These are phyloP conservation scores for Hyperoodon ampullatus DNA, from an alignment of 2,113 vertebrate species.

Conservation along the genomic window DNA sequence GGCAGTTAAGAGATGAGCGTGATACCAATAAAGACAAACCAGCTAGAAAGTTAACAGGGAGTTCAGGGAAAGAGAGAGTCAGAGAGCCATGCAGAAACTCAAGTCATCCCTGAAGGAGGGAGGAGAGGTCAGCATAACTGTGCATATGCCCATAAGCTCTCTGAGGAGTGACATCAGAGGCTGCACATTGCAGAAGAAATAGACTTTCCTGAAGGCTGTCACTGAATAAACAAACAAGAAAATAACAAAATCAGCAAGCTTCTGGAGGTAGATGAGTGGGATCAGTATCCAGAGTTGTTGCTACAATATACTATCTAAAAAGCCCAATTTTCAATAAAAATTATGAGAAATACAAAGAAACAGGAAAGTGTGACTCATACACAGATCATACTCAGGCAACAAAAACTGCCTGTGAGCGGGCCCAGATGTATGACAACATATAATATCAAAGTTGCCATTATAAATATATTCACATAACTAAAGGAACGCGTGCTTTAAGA, in stretches of 20 bases:
- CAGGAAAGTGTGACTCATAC: neutral
- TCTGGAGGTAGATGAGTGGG: neutral
- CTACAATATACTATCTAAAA: neutral
- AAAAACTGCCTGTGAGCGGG: neutral
- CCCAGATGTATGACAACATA: neutral
- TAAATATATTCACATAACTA: neutral
- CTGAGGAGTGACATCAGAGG: neutral
- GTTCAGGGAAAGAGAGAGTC: neutral
- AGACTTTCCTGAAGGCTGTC: neutral
- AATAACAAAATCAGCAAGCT: neutral
- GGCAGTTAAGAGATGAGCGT: neutral
- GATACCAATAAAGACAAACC: neutral
- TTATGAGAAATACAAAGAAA: neutral
- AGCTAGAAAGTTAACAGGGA: neutral
- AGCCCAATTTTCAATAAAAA: neutral
- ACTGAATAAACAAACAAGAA: neutral
- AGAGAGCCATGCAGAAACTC: neutral
- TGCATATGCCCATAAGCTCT: neutral
- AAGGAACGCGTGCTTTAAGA: neutral
- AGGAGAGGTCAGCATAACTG: neutral
- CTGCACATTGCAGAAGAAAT: neutral
- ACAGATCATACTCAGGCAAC: neutral
- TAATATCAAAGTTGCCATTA: neutral
- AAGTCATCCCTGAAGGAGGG: neutral
- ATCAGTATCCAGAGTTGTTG: neutral